phyloP scores from a whole-genome alignment of 2,888 invertebrate species.

The Pachycephus smyrnensis region DNA sequence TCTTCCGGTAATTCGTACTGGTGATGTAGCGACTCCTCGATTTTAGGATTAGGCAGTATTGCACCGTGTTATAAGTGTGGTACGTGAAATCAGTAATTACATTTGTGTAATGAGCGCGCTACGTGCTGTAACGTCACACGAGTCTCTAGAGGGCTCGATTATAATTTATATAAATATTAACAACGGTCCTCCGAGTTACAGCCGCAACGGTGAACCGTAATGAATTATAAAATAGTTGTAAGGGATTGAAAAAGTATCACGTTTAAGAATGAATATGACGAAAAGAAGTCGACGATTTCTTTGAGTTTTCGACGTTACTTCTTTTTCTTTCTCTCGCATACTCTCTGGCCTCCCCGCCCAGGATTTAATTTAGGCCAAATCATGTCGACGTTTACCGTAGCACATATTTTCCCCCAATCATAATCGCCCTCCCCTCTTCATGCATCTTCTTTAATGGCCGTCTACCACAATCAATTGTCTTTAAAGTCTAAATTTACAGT shows the following conservation, averaged over 20 bases:
- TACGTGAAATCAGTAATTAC: slow-evolving; percentile 63
- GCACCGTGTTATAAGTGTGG: slow-evolving; percentile 54
- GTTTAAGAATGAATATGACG: background rate
- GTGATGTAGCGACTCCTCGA: slow-evolving; percentile 10
- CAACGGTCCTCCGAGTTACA: slow-evolving; percentile 14
- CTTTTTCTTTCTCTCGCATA: background rate
- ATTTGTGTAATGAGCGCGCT: slow-evolving; percentile 58
- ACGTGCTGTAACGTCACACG: slow-evolving; percentile 30
- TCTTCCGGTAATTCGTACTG: background rate
- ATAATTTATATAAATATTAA: slow-evolving; percentile 32
- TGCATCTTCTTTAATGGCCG: background rate
- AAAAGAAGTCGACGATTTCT: background rate
- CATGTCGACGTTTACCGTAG: background rate
- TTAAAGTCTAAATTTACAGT: slow-evolving; percentile 47
- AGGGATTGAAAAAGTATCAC: background rate
- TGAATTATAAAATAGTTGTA: background rate
- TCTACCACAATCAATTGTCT: background rate
- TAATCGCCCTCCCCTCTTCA: slow-evolving; percentile 35
- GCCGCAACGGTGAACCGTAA: slow-evolving; percentile 13
- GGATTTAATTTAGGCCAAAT: background rate
- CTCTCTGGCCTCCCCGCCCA: background rate
- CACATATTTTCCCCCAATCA: background rate
- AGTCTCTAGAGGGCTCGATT: slow-evolving; percentile 26
- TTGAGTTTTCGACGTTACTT: background rate
- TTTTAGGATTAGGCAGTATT: slow-evolving; percentile 53